Percentiles rank a stretch among this genome's conserved stretches.
Conservation (phyloP, 37 sponge, comb jelly and placozoan genomes). For the Geodia barretti region DNA sequence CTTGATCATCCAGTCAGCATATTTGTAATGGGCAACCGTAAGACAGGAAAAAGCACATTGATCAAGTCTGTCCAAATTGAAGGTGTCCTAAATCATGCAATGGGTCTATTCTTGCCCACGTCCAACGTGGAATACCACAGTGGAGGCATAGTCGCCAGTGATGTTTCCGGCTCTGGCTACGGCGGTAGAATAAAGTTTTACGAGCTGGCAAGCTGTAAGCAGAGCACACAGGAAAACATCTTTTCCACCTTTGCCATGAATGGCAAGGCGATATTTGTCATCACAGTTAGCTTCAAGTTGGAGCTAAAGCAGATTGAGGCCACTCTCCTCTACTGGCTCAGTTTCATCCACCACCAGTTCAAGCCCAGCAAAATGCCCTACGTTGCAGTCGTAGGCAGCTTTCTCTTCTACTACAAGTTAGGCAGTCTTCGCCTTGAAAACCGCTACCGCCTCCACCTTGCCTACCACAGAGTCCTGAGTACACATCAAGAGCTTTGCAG, state of each 20-base stretch:
- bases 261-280: background rate
- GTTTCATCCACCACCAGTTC: background rate
- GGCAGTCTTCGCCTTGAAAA: background rate
- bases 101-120: background rate
- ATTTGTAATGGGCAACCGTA: background rate
- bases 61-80: background rate
- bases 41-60: background rate
- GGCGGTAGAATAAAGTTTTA: background rate
- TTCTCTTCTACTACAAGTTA: background rate
- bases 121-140: background rate
- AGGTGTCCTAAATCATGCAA: background rate
- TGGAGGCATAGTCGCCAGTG: background rate
- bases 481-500: background rate
- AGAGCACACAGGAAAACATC: background rate
- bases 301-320: background rate
- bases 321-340: background rate
- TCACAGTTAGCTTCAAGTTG: background rate
- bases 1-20: background rate
- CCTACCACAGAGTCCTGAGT: background rate
- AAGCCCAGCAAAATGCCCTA: background rate
- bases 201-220: background rate
- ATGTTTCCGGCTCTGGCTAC: background rate
- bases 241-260: background rate
- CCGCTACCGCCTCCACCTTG: background rate
- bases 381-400: background rate